Conservation (phyloP, 2,797 vertebrate species). For the Stomatorhinus walkeri region DNA sequence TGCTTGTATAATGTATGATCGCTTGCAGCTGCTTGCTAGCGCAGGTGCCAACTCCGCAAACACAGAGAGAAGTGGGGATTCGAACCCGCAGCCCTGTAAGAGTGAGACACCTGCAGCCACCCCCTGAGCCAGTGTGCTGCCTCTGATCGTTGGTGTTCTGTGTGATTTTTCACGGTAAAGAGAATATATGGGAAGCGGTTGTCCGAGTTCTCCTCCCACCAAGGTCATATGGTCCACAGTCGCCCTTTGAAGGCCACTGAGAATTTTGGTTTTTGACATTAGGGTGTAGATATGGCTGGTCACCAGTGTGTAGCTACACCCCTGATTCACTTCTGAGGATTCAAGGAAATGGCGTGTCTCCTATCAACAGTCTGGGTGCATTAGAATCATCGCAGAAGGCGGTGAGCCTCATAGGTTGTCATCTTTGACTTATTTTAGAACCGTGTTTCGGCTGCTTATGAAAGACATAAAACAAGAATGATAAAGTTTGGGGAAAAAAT, state of each 20-base stretch:
- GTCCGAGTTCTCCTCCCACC: neutral
- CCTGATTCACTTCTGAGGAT: neutral
- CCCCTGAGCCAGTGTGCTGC: neutral
- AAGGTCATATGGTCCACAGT: neutral
- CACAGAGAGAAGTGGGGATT: neutral
- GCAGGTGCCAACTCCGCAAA: neutral
- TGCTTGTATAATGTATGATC: neutral
- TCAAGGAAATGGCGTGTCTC: neutral
- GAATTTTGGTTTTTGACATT: neutral
- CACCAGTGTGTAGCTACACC: neutral
- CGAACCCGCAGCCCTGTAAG: neutral
- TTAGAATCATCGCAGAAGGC: neutral
- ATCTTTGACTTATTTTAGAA: neutral
- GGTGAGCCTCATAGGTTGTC: neutral
- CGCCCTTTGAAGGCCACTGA: neutral
- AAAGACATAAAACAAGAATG: neutral
- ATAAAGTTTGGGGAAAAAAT: neutral
- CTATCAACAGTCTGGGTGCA: neutral
- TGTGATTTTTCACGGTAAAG: neutral
- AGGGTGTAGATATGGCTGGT: neutral
- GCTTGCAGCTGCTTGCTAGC: neutral
- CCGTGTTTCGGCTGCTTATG: neutral
- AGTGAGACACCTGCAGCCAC: neutral
- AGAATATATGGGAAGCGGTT: neutral
- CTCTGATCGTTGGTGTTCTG: neutral